Conservation (phyloP, 2,113 vertebrate genomes). For the Tachysurus vachellii region DNA sequence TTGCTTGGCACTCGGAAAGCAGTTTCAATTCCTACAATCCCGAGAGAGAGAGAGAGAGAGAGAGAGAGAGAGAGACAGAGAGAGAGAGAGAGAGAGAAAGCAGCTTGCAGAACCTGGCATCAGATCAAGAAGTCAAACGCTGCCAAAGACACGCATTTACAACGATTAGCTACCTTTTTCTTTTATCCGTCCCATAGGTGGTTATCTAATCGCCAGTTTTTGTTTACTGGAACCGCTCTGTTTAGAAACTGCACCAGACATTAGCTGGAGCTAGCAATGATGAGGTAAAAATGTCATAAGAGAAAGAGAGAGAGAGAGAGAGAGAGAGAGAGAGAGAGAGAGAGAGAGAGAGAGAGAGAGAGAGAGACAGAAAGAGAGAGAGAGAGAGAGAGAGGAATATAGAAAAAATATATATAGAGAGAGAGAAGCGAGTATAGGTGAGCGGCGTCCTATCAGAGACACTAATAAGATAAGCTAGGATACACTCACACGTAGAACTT, state of each 20-base stretch:
- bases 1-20: constrained; percentile 63
- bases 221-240: constrained; percentile 58
- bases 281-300: background rate
- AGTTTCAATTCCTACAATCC: constrained; percentile 61
- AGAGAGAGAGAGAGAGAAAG: constrained; percentile 46
- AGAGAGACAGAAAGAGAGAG: constrained; percentile 5
- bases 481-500: constrained; percentile 32
- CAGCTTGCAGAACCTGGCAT: constrained; percentile 57
- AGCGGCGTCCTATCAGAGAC: constrained; percentile 39
- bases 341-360: too few species aligned
- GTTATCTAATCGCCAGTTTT: constrained; percentile 64
- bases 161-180: constrained; percentile 65
- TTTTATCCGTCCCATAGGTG: constrained; percentile 56
- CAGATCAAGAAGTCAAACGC: constrained; percentile 54
- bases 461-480: constrained; percentile 45
- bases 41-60: constrained; percentile 41
- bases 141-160: constrained; percentile 69
- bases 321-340: background rate
- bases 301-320: background rate
- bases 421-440: constrained; percentile 5
- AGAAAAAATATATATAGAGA: background rate
- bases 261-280: constrained; percentile 44
- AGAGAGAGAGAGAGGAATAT: constrained; percentile 2
- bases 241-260: constrained; percentile 52
- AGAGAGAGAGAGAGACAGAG: constrained; percentile 53